phyloP scores from a whole-genome alignment of 2,113 vertebrate genomes.

The Ptilonorhynchus violaceus region DNA sequence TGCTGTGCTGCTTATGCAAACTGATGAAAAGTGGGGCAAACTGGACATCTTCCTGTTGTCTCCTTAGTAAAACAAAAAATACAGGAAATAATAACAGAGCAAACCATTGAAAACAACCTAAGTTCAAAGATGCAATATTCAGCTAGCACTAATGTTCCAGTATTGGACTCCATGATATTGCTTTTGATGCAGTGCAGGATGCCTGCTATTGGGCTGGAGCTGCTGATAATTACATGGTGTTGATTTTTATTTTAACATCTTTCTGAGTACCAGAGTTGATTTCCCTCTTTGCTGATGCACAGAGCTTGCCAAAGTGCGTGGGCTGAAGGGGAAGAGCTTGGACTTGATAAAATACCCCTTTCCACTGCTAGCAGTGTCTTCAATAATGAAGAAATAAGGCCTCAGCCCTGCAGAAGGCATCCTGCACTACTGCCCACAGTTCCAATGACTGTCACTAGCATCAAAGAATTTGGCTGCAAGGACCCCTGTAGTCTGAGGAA shows the following conservation, averaged over 20 bases:
- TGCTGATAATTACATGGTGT: not conserved
- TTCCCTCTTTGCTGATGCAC: not conserved
- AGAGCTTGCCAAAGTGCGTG: not conserved
- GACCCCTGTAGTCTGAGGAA: not conserved
- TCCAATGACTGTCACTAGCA: not conserved
- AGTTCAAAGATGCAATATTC: not conserved
- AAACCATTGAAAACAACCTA: not conserved
- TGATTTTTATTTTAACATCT: constrained; percentile 1
- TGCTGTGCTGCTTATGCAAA: not conserved
- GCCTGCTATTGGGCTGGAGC: not conserved
- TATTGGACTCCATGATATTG: not conserved
- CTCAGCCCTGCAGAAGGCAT: not conserved
- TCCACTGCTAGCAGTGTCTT: not conserved
- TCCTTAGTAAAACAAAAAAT: not conserved
- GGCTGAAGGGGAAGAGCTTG: not conserved
- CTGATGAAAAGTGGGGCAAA: not conserved
- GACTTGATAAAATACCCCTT: not conserved
- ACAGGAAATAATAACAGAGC: not conserved
- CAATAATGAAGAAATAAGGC: not conserved
- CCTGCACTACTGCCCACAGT: not conserved
- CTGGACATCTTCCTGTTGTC: not conserved
- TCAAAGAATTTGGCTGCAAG: not conserved
- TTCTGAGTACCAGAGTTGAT: not conserved
- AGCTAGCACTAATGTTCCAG: not conserved
- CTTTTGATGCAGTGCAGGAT: not conserved